Base-by-base conservation (phyloP, 2,797 vertebrate species). In the Heliangelus exortis region DNA sequence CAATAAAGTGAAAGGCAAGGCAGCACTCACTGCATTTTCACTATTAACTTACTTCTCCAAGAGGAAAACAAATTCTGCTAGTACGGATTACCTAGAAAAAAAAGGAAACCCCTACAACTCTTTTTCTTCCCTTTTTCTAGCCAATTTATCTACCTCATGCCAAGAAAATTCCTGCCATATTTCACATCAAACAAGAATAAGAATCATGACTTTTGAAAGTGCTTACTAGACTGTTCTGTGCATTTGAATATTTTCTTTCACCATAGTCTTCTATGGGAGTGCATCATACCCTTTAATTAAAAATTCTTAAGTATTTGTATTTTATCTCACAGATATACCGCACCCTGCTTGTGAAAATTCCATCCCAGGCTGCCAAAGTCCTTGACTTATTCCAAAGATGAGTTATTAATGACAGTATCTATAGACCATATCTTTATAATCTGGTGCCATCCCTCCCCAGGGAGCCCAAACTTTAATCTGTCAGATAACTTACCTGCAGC, bases 281-380 rank as follows among this genome's bases (percentile, higher is more conserved):
- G 84, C 41, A 91, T 89, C 83, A 89, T 92, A 65, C 22, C 15
- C 78, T 93, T 95, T 92, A 95, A 97, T 92, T 93, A 93, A 93
- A 87, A 88, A 82, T 90, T 92, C 90, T 87, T 88, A 29, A 91
- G 55, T 50, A 83, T 62, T 78, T 71, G 93, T 92, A 93, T 94
- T 95, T 96, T 96, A 96, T 96, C 95, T 96, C 89, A 84, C 36
- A 93, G 87, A 90, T 91, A 93, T 45, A 93, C 95, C 89, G 4
- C 95, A 29, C 94, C 91, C 96, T 87, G 77, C 92, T 91, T 92
- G 93, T 91, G 94, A 96, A 95, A 89, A 93, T 95, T 92, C 92
- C 89, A 89, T 73, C 61, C 41, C 54, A 78, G 65, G 45, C 71
- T 92, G 90, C 78, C 85, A 89, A 94, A 83, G 71, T n/a, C 75